phyloP scores from a whole-genome alignment of 2,113 vertebrate genomes.

The Copsychus sechellarum region DNA sequence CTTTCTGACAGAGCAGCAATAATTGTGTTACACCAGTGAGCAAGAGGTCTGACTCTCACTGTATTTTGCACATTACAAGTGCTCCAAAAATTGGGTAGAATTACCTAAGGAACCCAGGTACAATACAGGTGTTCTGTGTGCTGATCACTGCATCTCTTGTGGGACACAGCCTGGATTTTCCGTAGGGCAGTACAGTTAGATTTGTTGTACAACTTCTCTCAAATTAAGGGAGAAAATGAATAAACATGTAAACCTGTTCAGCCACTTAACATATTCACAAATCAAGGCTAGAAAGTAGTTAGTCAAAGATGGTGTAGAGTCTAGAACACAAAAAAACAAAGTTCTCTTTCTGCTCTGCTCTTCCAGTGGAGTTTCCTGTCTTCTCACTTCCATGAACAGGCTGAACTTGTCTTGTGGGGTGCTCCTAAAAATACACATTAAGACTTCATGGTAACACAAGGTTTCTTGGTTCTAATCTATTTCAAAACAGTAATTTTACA shows the following conservation, averaged over 20 bases:
- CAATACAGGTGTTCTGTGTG: background rate
- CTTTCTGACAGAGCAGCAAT: background rate
- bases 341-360: background rate
- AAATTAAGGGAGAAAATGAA: slow-evolving; percentile 17
- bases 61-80: background rate
- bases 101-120: background rate
- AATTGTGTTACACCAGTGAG: background rate
- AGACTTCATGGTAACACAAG: background rate
- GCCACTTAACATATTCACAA: background rate
- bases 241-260: slow-evolving; percentile 15
- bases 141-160: background rate
- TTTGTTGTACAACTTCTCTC: background rate
- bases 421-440: background rate
- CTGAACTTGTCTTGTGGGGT: background rate
- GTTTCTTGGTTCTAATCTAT: background rate
- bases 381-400: background rate
- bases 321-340: background rate
- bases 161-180: background rate
- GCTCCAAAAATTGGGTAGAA: background rate
- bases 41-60: background rate
- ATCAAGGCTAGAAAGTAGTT: background rate
- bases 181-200: background rate
- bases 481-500: slow-evolving; percentile 4
- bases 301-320: background rate
- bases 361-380: background rate